Evolutionary conservation across 2,797 vertebrate genomes (phyloP).

Genomic region (Schizothorax lantsangensis): DNA sequence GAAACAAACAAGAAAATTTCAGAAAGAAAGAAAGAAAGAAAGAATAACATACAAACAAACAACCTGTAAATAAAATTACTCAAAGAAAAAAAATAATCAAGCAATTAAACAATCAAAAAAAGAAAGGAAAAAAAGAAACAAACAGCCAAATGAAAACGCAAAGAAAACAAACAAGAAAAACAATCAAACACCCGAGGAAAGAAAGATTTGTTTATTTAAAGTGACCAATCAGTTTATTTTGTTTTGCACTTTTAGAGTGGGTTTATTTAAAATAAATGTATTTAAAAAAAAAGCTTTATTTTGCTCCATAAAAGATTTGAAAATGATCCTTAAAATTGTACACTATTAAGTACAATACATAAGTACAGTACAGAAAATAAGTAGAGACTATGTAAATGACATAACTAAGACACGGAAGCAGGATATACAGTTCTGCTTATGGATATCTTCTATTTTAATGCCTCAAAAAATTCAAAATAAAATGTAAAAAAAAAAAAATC

Average conservation of each 20-base stretch:
- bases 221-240: not conserved
- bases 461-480: not conserved
- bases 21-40: not conserved
- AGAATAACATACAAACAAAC: not conserved
- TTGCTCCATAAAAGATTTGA: not conserved
- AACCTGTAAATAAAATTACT: not conserved
- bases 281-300: not conserved
- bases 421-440: not conserved
- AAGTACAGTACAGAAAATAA: not conserved
- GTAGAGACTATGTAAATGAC: not conserved
- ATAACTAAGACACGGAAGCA: not conserved
- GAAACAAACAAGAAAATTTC: not conserved
- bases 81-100: not conserved
- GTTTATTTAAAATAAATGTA: not conserved
- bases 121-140: too few relatives aligned
- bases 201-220: not conserved
- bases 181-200: not conserved
- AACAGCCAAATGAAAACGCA: too few relatives aligned
- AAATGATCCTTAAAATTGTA: not conserved
- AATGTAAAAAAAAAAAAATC: not conserved
- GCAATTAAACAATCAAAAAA: not conserved
- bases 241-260: not conserved
- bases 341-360: not conserved
- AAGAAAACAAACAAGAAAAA: not conserved
- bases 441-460: not conserved